Base-by-base conservation (phyloP, 2,888 invertebrate genomes). In the Torymus aiolomorphi region DNA sequence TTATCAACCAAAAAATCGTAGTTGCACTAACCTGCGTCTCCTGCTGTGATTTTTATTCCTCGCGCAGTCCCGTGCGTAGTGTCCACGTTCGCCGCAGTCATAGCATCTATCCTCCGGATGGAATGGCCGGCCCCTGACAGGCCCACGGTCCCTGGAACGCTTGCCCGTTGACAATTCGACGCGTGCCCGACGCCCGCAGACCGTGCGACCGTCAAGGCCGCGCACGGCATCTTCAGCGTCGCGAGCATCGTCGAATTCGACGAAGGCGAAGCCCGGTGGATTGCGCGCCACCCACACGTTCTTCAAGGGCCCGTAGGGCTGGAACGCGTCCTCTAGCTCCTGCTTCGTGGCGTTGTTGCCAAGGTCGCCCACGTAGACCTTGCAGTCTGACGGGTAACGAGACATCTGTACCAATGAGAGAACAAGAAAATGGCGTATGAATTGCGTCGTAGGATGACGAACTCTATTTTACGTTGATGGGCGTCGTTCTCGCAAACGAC, bases 251-350 rank as follows among this genome's bases (percentile, higher is more conserved):
- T 97, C 97, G 89, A 96, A 97, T 90, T 97, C 97, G 1, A 97
- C 97, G 91, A 97, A 97, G 10, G 97, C 97, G 91, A 98, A 97
- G 73, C 97, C 98, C 78, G 98, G 97, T 14, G 97, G 97, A 90
- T 98, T 97, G 85, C 98, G 93, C 0, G 98, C 98, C n/a, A 98
- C 97, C 98, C 98, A 98, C 65, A 98, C 98, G 91, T 97, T 98
- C 86, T 96, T 93, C 85, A 98, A 91, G 0, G 96, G 95, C 13
- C 98, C 98, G 88, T 97, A 98, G 87, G 97, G 96, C 80, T 96
- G 95, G 91, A 98, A 98, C 16, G 97, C 96, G 90, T 97, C 96
- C 91, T 98, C 98, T 77, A 97, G 92, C 91, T 97, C 97, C 87
- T 97, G 96, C 91, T 97, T 97, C 81, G 97, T 96, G 52, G 98